A percentile compares a stretch with the other conserved stretches of the same genome.
phyloP scores from a whole-genome alignment of 2,113 vertebrate species.

The Aepyceros melampus region DNA sequence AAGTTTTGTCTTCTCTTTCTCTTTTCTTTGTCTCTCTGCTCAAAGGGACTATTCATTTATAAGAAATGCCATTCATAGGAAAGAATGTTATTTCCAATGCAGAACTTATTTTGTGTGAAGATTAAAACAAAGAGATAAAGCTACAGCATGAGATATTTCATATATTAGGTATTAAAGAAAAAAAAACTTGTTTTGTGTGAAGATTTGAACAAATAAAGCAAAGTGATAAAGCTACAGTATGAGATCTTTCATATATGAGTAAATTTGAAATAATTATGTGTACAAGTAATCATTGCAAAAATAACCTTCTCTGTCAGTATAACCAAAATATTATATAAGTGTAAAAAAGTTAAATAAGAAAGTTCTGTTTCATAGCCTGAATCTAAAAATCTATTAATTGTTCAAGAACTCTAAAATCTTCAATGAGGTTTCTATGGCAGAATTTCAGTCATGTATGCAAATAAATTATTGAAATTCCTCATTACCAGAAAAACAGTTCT shows the following conservation, averaged over 20 bases:
- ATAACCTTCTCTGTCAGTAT: constrained; percentile 68
- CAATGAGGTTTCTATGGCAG: constrained; percentile 58
- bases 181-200: constrained; percentile 51
- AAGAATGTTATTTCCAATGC: constrained; percentile 41
- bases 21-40: constrained; percentile 45
- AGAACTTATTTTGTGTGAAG: constrained; percentile 64
- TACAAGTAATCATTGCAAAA: constrained; percentile 70
- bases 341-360: constrained; percentile 42
- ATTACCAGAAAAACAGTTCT: constrained; percentile 64
- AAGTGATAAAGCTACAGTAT: constrained; percentile 62
- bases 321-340: background rate
- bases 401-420: constrained; percentile 75
- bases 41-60: constrained; percentile 39
- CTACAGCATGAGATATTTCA: constrained; percentile 54
- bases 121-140: constrained; percentile 60
- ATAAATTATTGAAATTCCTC: constrained; percentile 73
- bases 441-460: constrained; percentile 73
- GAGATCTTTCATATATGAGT: constrained; percentile 63
- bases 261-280: constrained; percentile 70
- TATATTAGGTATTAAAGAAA: background rate
- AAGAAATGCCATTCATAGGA: constrained; percentile 32
- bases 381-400: constrained; percentile 74
- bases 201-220: constrained; percentile 56
- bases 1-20: constrained; percentile 18
- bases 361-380: constrained; percentile 53